phyloP scores from a whole-genome alignment of 2,888 invertebrate genomes.

The Ennomos fuscantarius region DNA sequence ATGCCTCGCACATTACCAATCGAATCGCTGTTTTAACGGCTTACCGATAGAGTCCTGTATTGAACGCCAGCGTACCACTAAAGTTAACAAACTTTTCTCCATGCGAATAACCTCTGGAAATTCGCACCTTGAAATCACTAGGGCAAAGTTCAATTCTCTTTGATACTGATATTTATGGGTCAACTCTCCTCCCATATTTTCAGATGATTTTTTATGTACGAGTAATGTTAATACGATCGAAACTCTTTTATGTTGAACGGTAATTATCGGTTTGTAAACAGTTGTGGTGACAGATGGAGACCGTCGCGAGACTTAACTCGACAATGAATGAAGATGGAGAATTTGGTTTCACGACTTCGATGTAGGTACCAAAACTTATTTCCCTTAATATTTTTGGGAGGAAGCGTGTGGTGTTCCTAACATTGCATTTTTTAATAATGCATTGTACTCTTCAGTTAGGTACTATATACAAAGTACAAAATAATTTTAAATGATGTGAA shows the following conservation, averaged over 20 bases:
- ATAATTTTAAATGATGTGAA: too few species aligned
- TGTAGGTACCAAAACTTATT: not conserved
- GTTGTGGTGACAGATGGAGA: constrained; percentile 39
- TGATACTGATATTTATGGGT: constrained; percentile 48
- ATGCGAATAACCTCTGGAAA: constrained; percentile 46
- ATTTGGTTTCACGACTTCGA: constrained; percentile 6
- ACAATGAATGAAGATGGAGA: constrained; percentile 33
- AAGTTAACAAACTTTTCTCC: constrained; percentile 39
- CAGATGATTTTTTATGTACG: constrained; percentile 49
- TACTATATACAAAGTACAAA: too few species aligned
- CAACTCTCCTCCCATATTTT: constrained; percentile 50
- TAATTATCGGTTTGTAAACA: constrained; percentile 43
- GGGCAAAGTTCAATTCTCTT: constrained; percentile 53
- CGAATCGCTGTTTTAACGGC: constrained; percentile 68
- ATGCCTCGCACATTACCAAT: constrained; percentile 57
- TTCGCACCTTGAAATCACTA: constrained; percentile 36
- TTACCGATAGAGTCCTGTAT: constrained; percentile 71
- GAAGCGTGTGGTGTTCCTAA: too few species aligned
- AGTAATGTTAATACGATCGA: constrained; percentile 51
- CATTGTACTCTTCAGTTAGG: too few species aligned
- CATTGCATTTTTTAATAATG: too few species aligned
- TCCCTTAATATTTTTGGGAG: not conserved
- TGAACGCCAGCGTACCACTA: constrained; percentile 52
- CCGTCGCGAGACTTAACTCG: constrained; percentile 39
- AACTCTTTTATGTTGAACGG: constrained; percentile 49